Evolutionary conservation across 2,888 invertebrate genomes (phyloP).

Genomic region (Drosophila yooni): DNA sequence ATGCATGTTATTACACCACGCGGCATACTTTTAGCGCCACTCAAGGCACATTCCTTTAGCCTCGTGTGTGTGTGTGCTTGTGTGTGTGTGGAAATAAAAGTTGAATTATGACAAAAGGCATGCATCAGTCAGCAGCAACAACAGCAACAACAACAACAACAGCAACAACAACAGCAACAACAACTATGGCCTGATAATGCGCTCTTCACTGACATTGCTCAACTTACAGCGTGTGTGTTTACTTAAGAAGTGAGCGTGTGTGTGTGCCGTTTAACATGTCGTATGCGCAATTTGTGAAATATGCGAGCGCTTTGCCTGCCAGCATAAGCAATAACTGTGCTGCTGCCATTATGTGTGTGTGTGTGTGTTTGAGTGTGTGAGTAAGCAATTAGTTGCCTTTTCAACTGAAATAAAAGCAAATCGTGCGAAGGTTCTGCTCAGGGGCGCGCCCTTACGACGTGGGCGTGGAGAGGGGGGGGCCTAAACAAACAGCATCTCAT

Average conservation of each 20-base stretch:
- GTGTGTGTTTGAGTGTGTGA: conserved; percentile 39
- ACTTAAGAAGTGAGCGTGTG: conserved; percentile 7
- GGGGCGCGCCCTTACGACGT: neutral
- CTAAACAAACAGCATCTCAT: conserved; percentile 72
- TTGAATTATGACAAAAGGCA: conserved; percentile 74
- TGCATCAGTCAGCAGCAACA: conserved; percentile 54
- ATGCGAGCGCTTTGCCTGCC: conserved; percentile 61
- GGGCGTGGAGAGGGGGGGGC: neutral
- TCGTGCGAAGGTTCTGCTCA: conserved; percentile 47
- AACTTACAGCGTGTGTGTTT: conserved; percentile 48
- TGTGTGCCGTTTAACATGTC: conserved; percentile 70
- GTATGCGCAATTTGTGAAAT: conserved; percentile 80
- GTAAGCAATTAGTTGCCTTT: conserved; percentile 79
- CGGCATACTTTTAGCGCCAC: conserved; percentile 78
- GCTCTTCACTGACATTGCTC: conserved; percentile 55
- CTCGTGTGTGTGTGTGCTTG: conserved; percentile 18
- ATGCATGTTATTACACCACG: conserved; percentile 73
- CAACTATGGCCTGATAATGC: conserved; percentile 71
- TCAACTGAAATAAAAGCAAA: conserved; percentile 76
- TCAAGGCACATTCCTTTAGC: conserved; percentile 63
- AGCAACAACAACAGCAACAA: conserved; percentile 44
- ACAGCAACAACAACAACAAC: conserved; percentile 21
- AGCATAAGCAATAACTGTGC: conserved; percentile 70
- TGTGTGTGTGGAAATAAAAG: conserved; percentile 66
- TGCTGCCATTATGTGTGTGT: conserved; percentile 11